These are phyloP conservation scores for Valencia hispanica DNA, from an alignment of 2,797 vertebrate genomes.

Conservation along the genomic window DNA sequence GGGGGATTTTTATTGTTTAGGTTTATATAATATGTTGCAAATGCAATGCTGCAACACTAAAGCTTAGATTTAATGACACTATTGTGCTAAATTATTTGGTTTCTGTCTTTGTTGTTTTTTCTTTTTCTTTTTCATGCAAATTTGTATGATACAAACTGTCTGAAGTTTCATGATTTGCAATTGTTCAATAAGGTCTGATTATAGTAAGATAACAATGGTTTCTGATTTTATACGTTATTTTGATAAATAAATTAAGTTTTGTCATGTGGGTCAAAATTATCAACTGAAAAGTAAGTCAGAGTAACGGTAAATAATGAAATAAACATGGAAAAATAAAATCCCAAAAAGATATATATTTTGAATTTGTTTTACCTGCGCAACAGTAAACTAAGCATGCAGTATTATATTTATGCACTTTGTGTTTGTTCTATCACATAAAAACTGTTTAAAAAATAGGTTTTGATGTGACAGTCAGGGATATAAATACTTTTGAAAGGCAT, in stretches of 20 bases:
- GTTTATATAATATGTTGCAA: too few relatives aligned
- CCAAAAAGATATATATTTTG: too few relatives aligned
- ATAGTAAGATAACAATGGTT: neutral
- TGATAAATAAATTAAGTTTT: neutral
- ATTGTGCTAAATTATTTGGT: too few relatives aligned
- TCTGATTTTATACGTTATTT: neutral
- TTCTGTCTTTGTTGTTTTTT: too few relatives aligned
- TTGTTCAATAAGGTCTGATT: neutral
- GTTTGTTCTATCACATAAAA: neutral
- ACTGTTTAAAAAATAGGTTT: neutral
- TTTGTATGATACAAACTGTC: too few relatives aligned
- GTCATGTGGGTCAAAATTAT: neutral
- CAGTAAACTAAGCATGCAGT: too few relatives aligned
- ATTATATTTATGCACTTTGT: neutral
- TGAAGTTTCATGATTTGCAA: neutral
- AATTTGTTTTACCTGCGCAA: too few relatives aligned
- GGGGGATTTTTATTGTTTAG: too few relatives aligned
- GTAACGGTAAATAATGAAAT: too few relatives aligned
- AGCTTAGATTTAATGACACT: too few relatives aligned
- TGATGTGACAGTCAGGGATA: neutral
- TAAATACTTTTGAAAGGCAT: neutral
- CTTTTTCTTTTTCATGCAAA: too few relatives aligned
- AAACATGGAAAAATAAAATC: neutral
- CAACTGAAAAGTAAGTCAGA: neutral
- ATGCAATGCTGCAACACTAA: too few relatives aligned